phyloP scores from a whole-genome alignment of 1,140 invertebrate species.

The Ptiloglossa arizonensis region DNA sequence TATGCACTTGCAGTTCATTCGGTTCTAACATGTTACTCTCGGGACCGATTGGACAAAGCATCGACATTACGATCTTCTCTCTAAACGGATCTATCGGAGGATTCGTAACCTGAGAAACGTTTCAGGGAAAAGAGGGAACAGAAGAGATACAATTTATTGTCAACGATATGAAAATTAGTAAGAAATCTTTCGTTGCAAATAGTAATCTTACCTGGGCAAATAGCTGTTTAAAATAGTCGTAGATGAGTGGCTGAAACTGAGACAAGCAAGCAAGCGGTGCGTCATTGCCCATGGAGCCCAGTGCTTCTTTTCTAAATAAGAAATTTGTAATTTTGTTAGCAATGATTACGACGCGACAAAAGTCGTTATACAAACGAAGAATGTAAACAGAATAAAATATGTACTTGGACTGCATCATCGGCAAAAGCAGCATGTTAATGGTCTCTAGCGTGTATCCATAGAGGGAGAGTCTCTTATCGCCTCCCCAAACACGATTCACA shows the following conservation, averaged over 20 bases:
- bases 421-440: slow-evolving; percentile 95
- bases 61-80: slow-evolving; percentile 99
- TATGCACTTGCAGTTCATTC: slow-evolving; percentile 93
- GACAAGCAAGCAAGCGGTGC: slow-evolving; percentile 98
- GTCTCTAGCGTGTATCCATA: slow-evolving; percentile 98
- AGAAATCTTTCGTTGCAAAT: not conserved
- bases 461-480: slow-evolving; percentile 93
- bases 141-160: not conserved
- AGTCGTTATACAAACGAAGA: not conserved
- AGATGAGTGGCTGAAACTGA: slow-evolving; percentile 95
- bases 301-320: slow-evolving; percentile 94
- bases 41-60: slow-evolving; percentile 95
- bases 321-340: not conserved
- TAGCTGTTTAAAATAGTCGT: slow-evolving; percentile 99
- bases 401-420: slow-evolving; percentile 98
- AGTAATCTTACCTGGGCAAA: slow-evolving; percentile 92
- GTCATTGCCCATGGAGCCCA: slow-evolving; percentile 99
- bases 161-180: not conserved
- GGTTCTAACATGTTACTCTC: slow-evolving; percentile 97
- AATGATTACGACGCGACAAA: too few relatives aligned
- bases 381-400: slow-evolving; percentile 70
- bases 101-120: slow-evolving; percentile 91
- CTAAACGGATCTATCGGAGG: slow-evolving; percentile 99
- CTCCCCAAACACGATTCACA: slow-evolving; percentile 84
- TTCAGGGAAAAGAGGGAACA: not conserved